Base-by-base conservation (phyloP, 1,140 invertebrate species). In the Paraescarpia echinospica region DNA sequence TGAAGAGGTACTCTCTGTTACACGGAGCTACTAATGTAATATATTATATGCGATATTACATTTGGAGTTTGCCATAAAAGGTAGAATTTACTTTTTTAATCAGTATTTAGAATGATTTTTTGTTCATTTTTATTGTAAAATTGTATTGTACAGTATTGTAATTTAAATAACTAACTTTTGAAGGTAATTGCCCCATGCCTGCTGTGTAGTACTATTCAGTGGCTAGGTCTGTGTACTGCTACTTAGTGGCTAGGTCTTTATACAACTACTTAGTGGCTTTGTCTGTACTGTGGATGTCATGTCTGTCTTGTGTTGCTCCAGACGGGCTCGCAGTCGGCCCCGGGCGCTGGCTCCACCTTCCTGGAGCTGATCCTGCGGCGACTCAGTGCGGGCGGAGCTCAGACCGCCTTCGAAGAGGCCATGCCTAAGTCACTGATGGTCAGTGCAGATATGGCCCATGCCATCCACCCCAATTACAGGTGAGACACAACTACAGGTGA, bases 401-500 rank as follows among this genome's bases (percentile, higher is more conserved):
- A 41, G 33, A 94, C 94, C n/a, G 95, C 95, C 12, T 96, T 96
- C 95, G 96, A 96, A 92, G 95, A 95, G 91, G 93, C 95, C 77
- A 96, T 96, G n/a, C 95, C 94, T 12, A 95, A 96, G 90, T 97
- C 96, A 6, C 89, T 95, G 33, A 91, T 94, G 92, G 93, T 96
- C 92, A 96, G 96, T 93, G 96, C 96, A 89, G 96, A 97, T 93
- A 96, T 96, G 93, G 96, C 96, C 33, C 96, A 97, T 94, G 96
- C 95, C n/a, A 92, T 96, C 8, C 96, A 97, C 94, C 96, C 96
- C 5, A 97, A 96, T 92, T 96, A 96, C 93, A 93, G 94, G 95
- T 96, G 93, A 94, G 93, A 94, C 41, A 41, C 27, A 31, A 77
- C 59, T 31, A 18, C 27, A 77, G 41, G 41, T 77, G 27, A 18